Conservation (phyloP, 37 sponge, comb jelly and placozoan species). For the Chondrosia reniformis region DNA sequence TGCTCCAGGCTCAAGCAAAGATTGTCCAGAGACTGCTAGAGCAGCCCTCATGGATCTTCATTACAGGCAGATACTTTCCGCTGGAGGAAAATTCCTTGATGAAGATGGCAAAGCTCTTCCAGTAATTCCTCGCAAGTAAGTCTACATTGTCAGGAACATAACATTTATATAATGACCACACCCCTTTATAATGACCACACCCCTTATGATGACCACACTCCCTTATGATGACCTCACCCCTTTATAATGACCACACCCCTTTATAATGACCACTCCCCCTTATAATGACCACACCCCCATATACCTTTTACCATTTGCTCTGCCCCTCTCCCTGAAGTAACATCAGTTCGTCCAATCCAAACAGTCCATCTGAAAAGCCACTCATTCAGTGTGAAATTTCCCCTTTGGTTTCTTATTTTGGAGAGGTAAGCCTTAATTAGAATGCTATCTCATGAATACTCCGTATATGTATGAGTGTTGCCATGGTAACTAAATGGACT, state of each 20-base stretch:
- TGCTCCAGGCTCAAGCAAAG: constrained; percentile 77
- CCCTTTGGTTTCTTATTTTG: constrained; percentile 79
- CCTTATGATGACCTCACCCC: background rate
- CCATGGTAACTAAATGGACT: too few relatives aligned
- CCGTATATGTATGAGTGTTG: too few relatives aligned
- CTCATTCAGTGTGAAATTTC: constrained; percentile 78
- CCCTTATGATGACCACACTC: background rate
- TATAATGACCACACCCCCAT: background rate
- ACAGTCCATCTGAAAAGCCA: background rate
- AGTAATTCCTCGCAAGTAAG: constrained; percentile 54
- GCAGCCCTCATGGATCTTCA: constrained; percentile 78
- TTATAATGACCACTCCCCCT: background rate
- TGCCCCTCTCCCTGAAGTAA: constrained; percentile 4
- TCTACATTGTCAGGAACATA: background rate
- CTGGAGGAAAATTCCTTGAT: constrained; percentile 47
- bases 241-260: background rate
- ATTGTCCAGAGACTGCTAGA: constrained; percentile 79
- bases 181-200: background rate
- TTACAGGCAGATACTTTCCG: constrained; percentile 54
- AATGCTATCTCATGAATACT: too few relatives aligned
- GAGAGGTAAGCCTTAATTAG: constrained; percentile 89
- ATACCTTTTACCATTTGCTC: background rate
- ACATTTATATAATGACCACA: background rate
- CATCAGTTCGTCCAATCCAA: constrained; percentile 1
- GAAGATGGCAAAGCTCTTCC: constrained; percentile 46